Percentiles rank a stretch among this genome's conserved stretches.
Conservation (phyloP, 2,113 vertebrate species). For the western clawed frog (Xenopus tropicalis) region UCB_Xtro_10.0 CM004444.2:25520501-25521000, state of each 20-base stretch:
- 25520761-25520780: slow-evolving; percentile 30
- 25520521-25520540: too few relatives aligned
- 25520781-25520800: slow-evolving; percentile 51
- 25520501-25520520: too few relatives aligned
- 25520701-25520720: neutral
- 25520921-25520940: slow-evolving; percentile 24
- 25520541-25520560: too few relatives aligned
- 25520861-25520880: slow-evolving; percentile 47
- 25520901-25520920: slow-evolving; percentile 27
- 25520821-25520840: slow-evolving; percentile 45
- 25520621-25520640: too few relatives aligned
- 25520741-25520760: neutral
- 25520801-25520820: slow-evolving; percentile 27
- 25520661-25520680: too few relatives aligned
- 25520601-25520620: too few relatives aligned
- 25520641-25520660: too few relatives aligned
- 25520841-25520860: slow-evolving; percentile 46
- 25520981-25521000: slow-evolving; percentile 49
- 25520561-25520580: too few relatives aligned
- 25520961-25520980: slow-evolving; percentile 49
- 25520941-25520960: slow-evolving; percentile 34
- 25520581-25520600: too few relatives aligned
- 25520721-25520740: neutral
- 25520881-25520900: slow-evolving; percentile 37
- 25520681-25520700: neutral